phyloP scores from a whole-genome alignment of 2,113 vertebrate genomes.

The Galemys pyrenaicus region DNA sequence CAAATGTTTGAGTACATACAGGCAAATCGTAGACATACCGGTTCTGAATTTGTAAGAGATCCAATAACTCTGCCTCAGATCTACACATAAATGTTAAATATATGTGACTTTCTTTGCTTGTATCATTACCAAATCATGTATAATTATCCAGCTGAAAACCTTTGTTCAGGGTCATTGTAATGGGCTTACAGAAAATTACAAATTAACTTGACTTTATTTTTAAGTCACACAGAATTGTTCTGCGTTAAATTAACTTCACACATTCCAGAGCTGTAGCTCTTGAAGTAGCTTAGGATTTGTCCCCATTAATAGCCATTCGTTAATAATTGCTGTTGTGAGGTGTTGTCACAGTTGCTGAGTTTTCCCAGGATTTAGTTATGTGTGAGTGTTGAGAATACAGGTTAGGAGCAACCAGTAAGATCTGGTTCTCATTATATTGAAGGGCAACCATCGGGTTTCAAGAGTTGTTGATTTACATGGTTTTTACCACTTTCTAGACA shows the following conservation, averaged over 20 bases:
- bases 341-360: neutral
- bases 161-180: neutral
- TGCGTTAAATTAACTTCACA: neutral
- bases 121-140: neutral
- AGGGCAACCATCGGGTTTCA: neutral
- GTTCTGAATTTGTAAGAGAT: slow-evolving; percentile 14
- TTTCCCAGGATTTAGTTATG: neutral
- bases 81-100: neutral
- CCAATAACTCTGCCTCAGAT: neutral
- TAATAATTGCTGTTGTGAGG: neutral
- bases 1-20: slow-evolving; percentile 1
- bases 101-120: neutral
- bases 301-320: neutral
- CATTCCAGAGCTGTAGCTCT: neutral
- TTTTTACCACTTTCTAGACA: neutral
- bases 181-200: slow-evolving; percentile 18
- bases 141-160: neutral
- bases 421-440: neutral
- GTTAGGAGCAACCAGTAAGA: neutral
- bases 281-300: neutral
- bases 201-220: slow-evolving; percentile 13
- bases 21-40: neutral
- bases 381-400: neutral
- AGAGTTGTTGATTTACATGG: neutral
- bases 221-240: neutral